phyloP scores from a whole-genome alignment of 2,113 vertebrate genomes.

The Riparia riparia region DNA sequence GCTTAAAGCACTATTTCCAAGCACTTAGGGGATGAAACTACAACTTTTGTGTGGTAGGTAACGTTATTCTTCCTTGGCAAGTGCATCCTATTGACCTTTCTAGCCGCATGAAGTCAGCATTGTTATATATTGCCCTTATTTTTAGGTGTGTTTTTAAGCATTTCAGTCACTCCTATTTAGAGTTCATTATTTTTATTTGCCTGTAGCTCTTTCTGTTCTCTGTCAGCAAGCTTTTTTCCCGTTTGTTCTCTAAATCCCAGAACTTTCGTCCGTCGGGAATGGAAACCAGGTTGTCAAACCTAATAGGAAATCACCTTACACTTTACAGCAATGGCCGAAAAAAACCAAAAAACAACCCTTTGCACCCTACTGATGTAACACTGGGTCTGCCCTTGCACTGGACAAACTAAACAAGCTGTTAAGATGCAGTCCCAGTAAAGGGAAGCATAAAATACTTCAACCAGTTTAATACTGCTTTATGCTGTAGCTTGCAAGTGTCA shows the following conservation, averaged over 20 bases:
- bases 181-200: not conserved
- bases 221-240: not conserved
- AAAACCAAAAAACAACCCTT: not conserved
- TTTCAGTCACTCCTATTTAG: not conserved
- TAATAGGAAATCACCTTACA: not conserved
- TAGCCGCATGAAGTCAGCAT: not conserved
- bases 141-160: not conserved
- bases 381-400: not conserved
- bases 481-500: not conserved
- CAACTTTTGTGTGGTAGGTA: not conserved
- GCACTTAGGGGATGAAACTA: not conserved
- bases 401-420: not conserved
- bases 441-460: not conserved
- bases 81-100: not conserved
- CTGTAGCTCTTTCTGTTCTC: not conserved
- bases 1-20: not conserved
- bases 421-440: not conserved
- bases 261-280: not conserved
- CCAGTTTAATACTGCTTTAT: not conserved
- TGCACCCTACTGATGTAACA: not conserved
- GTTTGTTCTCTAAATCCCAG: not conserved
- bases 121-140: not conserved
- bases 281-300: not conserved
- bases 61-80: not conserved
- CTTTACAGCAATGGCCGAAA: not conserved